These are phyloP conservation scores for Dasysyrphus albostriatus DNA, from an alignment of 2,888 invertebrate species.

Conservation along the genomic window DNA sequence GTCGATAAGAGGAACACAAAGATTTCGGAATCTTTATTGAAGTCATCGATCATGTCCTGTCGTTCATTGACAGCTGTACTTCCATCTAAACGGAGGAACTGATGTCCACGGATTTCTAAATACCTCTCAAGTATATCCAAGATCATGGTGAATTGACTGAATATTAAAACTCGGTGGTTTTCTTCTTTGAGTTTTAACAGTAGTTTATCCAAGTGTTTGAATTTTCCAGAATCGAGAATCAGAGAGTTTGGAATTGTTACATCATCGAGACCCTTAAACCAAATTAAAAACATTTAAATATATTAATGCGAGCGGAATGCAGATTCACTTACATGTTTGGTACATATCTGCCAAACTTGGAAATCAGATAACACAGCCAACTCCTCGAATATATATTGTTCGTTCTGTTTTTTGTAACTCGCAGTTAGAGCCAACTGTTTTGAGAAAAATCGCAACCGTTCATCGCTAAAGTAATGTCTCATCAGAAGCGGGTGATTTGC, in stretches of 20 bases:
- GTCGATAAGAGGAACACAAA: constrained; percentile 97
- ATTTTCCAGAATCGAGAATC: constrained; percentile 94
- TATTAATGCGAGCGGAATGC: not conserved
- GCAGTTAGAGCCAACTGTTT: constrained; percentile 88
- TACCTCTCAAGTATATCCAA: constrained; percentile 96
- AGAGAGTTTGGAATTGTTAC: constrained; percentile 88
- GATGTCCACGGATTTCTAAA: constrained; percentile 89
- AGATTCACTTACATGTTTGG: constrained; percentile 84
- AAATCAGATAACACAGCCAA: constrained; percentile 95
- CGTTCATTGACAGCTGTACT: constrained; percentile 93
- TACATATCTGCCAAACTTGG: constrained; percentile 92
- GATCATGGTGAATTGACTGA: constrained; percentile 98
- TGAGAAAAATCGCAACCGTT: constrained; percentile 88
- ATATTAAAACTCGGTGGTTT: constrained; percentile 94
- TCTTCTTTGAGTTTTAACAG: constrained; percentile 89
- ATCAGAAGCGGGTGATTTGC: constrained; percentile 97
- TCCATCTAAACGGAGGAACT: constrained; percentile 94
- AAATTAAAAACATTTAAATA: constrained; percentile 1
- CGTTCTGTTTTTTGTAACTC: constrained; percentile 90
- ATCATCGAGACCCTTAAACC: constrained; percentile 86
- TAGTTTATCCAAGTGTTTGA: constrained; percentile 90
- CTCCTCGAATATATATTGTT: constrained; percentile 93
- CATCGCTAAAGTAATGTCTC: constrained; percentile 89
- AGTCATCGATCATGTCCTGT: constrained; percentile 95
- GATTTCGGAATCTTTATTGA: constrained; percentile 90